phyloP scores from a whole-genome alignment of 2,888 invertebrate genomes.

The Drosophila putrida region DNA sequence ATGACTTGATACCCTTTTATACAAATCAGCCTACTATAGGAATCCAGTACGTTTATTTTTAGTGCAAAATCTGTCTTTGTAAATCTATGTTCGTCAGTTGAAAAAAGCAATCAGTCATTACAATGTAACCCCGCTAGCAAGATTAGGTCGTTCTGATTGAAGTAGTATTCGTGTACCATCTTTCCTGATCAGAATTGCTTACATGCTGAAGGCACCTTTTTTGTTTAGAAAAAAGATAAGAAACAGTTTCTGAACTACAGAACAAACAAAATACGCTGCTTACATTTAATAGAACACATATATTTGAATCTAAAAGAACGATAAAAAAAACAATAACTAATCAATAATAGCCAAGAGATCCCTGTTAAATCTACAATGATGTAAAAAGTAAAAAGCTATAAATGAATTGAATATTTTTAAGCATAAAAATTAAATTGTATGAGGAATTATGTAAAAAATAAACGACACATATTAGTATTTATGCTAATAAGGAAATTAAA shows the following conservation, averaged over 20 bases:
- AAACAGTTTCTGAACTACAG: constrained; percentile 41
- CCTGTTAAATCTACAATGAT: constrained; percentile 32
- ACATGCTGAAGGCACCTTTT: constrained; percentile 22
- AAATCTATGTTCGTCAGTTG: no score
- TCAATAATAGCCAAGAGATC: constrained; percentile 21
- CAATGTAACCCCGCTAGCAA: no score
- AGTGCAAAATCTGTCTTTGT: no score
- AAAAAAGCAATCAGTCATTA: no score
- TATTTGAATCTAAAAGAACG: constrained; percentile 63
- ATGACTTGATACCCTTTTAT: no score
- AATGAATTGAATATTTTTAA: constrained; percentile 31
- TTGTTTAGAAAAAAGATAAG: constrained; percentile 51
- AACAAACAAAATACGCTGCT: constrained; percentile 35
- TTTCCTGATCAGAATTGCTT: no score
- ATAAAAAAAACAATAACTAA: constrained; percentile 34
- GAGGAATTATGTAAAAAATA: constrained; percentile 59
- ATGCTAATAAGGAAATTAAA: constrained; percentile 57
- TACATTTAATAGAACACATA: constrained; percentile 64
- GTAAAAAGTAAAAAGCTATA: constrained; percentile 57
- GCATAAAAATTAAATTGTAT: constrained; percentile 37
- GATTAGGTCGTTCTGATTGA: no score
- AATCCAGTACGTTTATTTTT: no score
- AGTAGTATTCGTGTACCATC: no score
- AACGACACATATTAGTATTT: constrained; percentile 47
- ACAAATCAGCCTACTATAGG: no score